These are phyloP conservation scores for Heliconius hewitsoni DNA, from an alignment of 1,140 invertebrate genomes.

Conservation along the genomic window DNA sequence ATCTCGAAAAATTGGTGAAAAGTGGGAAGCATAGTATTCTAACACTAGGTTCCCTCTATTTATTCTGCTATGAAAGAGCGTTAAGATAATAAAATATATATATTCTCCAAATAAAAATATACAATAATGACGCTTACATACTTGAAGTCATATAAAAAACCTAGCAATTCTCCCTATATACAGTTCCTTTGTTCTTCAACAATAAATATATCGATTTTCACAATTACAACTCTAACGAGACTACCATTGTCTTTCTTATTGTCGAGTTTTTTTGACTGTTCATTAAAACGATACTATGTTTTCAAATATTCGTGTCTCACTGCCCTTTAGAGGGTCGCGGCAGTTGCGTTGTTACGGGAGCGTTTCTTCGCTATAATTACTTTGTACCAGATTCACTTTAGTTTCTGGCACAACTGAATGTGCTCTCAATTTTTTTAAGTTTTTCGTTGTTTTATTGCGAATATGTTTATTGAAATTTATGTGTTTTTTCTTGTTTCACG, in stretches of 20 bases:
- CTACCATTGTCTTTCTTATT: neutral
- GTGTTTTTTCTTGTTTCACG: too few relatives aligned
- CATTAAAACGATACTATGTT: neutral
- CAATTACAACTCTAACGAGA: conserved; percentile 7
- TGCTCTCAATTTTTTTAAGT: neutral
- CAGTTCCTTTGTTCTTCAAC: neutral
- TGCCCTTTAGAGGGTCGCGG: conserved; percentile 6
- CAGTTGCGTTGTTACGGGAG: neutral
- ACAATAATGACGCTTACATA: neutral
- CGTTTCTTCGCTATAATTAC: conserved; percentile 6
- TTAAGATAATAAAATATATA: neutral
- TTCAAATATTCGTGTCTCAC: conserved; percentile 1
- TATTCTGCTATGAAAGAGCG: neutral
- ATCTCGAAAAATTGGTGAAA: neutral
- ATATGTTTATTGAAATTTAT: too few relatives aligned
- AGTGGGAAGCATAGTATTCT: neutral
- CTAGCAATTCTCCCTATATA: neutral
- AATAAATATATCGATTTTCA: conserved; percentile 6
- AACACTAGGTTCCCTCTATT: neutral
- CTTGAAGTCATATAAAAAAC: neutral
- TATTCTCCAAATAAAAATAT: too few relatives aligned
- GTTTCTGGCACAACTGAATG: neutral
- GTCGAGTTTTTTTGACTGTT: neutral
- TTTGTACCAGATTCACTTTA: conserved; percentile 1
- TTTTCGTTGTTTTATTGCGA: neutral